These are phyloP conservation scores for Mactromeris polynyma DNA, from an alignment of 2,888 invertebrate genomes.

Conservation along the genomic window DNA sequence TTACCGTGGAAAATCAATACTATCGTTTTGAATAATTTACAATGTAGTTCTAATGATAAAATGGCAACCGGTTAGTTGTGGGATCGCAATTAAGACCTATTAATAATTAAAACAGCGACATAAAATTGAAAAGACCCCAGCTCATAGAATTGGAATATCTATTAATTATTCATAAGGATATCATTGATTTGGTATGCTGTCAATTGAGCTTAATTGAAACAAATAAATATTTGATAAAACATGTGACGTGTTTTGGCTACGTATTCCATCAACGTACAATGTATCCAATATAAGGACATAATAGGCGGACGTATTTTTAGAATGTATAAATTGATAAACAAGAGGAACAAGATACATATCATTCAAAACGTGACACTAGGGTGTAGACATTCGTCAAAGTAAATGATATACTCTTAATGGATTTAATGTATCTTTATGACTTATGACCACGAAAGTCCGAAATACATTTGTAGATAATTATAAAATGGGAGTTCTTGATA, in stretches of 20 bases:
- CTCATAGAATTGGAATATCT: conserved; percentile 28
- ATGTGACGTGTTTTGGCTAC: conserved; percentile 11
- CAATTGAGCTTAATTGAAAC: conserved; percentile 34
- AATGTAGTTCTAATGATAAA: conserved; percentile 36
- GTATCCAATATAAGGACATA: background rate
- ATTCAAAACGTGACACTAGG: too few relatives aligned
- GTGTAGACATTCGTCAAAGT: too few relatives aligned
- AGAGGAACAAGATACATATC: too few relatives aligned
- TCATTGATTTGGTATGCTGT: conserved; percentile 25
- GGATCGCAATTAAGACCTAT: conserved; percentile 44
- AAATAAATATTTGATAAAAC: conserved; percentile 44
- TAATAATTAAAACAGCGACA: conserved; percentile 47
- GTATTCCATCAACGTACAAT: background rate
- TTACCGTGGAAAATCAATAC: conserved; percentile 7
- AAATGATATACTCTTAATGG: too few relatives aligned
- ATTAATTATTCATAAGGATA: conserved; percentile 32
- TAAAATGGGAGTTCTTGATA: too few relatives aligned
- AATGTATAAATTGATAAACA: too few relatives aligned
- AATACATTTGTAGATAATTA: too few relatives aligned
- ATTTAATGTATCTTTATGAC: too few relatives aligned
- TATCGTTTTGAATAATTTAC: conserved; percentile 17
- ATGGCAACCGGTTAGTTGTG: conserved; percentile 26
- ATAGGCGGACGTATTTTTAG: background rate
- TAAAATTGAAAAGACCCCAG: conserved; percentile 26
- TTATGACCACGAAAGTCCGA: too few relatives aligned